Conservation (phyloP, 2,888 invertebrate species). For the Drosophila mimetica region DNA sequence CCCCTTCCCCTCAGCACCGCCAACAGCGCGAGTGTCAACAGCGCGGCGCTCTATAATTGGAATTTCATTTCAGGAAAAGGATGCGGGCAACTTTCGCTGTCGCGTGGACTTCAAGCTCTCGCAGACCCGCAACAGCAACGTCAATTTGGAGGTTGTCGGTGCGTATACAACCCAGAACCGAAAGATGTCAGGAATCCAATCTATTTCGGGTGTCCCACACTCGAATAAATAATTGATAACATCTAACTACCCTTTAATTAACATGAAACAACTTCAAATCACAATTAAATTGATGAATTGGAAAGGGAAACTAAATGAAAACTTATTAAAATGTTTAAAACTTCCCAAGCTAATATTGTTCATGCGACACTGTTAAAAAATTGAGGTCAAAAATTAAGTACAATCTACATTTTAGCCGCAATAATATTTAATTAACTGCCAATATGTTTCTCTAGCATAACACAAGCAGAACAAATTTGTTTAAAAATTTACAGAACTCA, state of each 20-base stretch:
- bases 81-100: slow-evolving; percentile 90
- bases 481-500: neutral
- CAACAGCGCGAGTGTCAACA: slow-evolving; percentile 49
- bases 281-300: neutral
- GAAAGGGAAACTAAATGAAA: too few relatives aligned
- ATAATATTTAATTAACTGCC: too few relatives aligned
- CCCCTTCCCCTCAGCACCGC: neutral
- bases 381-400: too few relatives aligned
- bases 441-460: neutral
- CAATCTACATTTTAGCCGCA: too few relatives aligned
- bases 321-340: too few relatives aligned
- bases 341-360: too few relatives aligned
- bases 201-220: slow-evolving; percentile 8
- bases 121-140: slow-evolving; percentile 90
- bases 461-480: neutral
- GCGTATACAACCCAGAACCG: slow-evolving; percentile 84
- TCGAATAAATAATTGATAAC: neutral
- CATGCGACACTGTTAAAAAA: too few relatives aligned
- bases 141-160: slow-evolving; percentile 92
- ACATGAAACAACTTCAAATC: neutral
- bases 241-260: neutral
- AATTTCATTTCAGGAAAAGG: slow-evolving; percentile 85
- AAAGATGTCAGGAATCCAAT: slow-evolving; percentile 19
- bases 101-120: slow-evolving; percentile 91
- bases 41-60: slow-evolving; percentile 59